Evolutionary conservation across 2,888 invertebrate species (phyloP), one percentile per base, ranked within the genome.

Genomic region (Anodontia alba): DNA sequence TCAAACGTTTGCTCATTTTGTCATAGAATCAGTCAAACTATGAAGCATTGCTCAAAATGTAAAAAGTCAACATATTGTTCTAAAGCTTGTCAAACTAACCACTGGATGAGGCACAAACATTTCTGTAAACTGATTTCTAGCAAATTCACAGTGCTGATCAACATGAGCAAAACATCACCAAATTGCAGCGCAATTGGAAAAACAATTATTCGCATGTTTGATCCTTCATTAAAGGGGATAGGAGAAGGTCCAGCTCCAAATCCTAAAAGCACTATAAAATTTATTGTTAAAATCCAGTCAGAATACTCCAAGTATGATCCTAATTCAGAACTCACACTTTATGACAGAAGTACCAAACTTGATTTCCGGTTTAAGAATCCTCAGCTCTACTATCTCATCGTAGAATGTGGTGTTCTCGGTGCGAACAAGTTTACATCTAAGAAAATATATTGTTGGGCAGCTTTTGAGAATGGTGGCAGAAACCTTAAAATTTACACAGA

Each of bases 361-460:
- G 79, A 79, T 23, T 36, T 82, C 38, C 15, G 20, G 15, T 67
- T 82, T 5, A 43, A 42, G 15, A 71, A 67, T 42, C 54, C 67
- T 8, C 31, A 38, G 15, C 29, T 82, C 8, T 82, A 74, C 51
- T 67, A 82, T 31, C 33, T 79, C 7, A 57, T 74, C 3, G 31
- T 46, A 1, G 82, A 82, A 68, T 82, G 82, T 57, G 82, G 82
- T 12, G 43, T 78, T 26, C 26, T 82, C 12, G 67, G 69, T 62
- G 76, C 43, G n/a, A 38, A 51, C 0, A 67, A n/a, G 57, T 38
- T 76, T 0, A 67, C 74, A 36, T 51, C 71, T n/a, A 82, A 82
- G 62, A 79, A 79, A 23, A 82, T 82, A 66, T 82, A 70, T 33
- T 82, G 79, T 70, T 82, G 76, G 73, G 82, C 82, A 23, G 76